phyloP scores from a whole-genome alignment of 2,797 vertebrate genomes.

The Anableps anableps region DNA sequence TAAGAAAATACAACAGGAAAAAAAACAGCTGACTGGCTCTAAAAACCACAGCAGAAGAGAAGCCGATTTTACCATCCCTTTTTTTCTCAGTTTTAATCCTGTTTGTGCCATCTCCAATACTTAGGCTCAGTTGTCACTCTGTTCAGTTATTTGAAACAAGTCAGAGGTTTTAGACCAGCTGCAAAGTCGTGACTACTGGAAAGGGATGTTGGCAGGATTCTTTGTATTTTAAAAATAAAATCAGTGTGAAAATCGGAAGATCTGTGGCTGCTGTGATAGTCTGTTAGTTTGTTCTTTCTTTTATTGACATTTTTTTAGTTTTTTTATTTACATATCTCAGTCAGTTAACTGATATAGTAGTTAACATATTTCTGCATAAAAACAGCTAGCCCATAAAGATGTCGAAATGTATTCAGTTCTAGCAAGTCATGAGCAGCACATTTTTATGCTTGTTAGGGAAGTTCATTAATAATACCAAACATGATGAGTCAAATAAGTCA shows the following conservation, averaged over 20 bases:
- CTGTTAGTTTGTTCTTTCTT: background rate
- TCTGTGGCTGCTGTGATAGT: background rate
- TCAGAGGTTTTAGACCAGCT: slow-evolving; percentile 47
- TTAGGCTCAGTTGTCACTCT: slow-evolving; percentile 51
- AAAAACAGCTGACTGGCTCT: slow-evolving; percentile 26
- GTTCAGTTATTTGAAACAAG: slow-evolving; percentile 74
- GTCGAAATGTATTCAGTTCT: background rate
- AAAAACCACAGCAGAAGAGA: slow-evolving; percentile 38
- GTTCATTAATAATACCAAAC: background rate
- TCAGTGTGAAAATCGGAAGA: background rate
- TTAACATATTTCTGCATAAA: background rate
- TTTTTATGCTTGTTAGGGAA: background rate
- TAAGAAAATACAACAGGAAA: slow-evolving; percentile 23
- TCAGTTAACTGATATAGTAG: background rate
- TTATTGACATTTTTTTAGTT: background rate
- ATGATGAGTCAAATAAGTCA: background rate
- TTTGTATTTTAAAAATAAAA: slow-evolving; percentile 5
- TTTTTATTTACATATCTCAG: background rate
- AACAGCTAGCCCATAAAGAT: background rate
- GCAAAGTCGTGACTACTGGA: slow-evolving; percentile 63
- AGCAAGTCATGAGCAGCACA: background rate
- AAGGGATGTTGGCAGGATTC: slow-evolving; percentile 18
- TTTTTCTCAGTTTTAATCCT: slow-evolving; percentile 54
- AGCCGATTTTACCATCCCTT: slow-evolving; percentile 34
- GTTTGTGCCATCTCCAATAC: slow-evolving; percentile 66